A percentile compares a stretch with the other conserved stretches of the same genome.
phyloP scores from a whole-genome alignment of 1,140 invertebrate species.

The Calephelis nemesis region DNA sequence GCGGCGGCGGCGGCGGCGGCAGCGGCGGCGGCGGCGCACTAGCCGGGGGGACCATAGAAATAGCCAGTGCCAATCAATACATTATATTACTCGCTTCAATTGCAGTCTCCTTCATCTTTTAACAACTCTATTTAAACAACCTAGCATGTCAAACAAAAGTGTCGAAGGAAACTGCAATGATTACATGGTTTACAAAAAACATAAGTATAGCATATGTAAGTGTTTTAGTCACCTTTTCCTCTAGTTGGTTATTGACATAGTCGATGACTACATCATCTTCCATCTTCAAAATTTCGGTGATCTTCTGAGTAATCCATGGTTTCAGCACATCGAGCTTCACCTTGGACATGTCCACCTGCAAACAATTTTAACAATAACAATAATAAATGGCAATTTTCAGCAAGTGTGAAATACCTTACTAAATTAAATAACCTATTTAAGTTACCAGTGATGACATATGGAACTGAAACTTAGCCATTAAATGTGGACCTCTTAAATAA shows the following conservation, averaged over 20 bases:
- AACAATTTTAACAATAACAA: too few species aligned
- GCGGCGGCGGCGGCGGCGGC: slow-evolving; percentile 64
- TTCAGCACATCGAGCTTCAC: slow-evolving; percentile 98
- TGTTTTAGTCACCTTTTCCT: slow-evolving; percentile 88
- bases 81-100: slow-evolving; percentile 67
- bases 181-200: slow-evolving; percentile 64
- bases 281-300: slow-evolving; percentile 96
- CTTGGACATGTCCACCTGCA: slow-evolving; percentile 98
- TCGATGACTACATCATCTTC: slow-evolving; percentile 99
- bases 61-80: slow-evolving; percentile 80
- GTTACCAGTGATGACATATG: too few species aligned
- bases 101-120: slow-evolving; percentile 65
- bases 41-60: slow-evolving; percentile 79
- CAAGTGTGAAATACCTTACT: too few species aligned
- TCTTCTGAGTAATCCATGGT: slow-evolving; percentile 98
- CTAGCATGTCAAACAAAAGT: not conserved
- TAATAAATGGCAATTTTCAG: too few species aligned
- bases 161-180: slow-evolving; percentile 74
- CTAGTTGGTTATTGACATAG: slow-evolving; percentile 99
- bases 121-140: not conserved
- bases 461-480: too few species aligned
- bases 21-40: slow-evolving; percentile 68
- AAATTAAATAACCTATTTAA: too few species aligned
- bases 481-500: too few species aligned
- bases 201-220: slow-evolving; percentile 36